phyloP scores from a whole-genome alignment of 1,140 invertebrate species.

The Hyphantria cunea region DNA sequence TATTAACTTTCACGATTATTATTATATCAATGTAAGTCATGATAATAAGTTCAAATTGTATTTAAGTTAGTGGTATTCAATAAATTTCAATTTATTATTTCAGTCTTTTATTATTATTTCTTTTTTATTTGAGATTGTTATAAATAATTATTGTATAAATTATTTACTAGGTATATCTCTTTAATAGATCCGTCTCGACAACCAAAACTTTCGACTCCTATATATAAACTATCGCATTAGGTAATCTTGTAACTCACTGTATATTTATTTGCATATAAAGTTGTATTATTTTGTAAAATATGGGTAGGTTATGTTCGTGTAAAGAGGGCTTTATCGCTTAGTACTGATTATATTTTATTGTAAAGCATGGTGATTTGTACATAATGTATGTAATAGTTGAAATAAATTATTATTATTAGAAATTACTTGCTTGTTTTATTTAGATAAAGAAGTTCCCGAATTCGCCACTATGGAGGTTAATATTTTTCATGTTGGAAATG shows the following conservation, averaged over 20 bases:
- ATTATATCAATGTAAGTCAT: slow-evolving; percentile 2
- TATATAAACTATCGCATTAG: too few species aligned
- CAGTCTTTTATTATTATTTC: too few species aligned
- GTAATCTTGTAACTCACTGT: background rate
- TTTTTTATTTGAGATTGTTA: too few species aligned
- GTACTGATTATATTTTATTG: slow-evolving; percentile 71
- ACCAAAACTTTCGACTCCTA: too few species aligned
- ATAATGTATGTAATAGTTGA: slow-evolving; percentile 70
- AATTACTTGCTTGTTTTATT: slow-evolving; percentile 8
- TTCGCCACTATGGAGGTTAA: too few species aligned
- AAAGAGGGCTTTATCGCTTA: slow-evolving; percentile 26
- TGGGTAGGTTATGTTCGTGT: slow-evolving; percentile 14
- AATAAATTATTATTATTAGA: slow-evolving; percentile 60
- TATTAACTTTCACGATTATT: slow-evolving; percentile 6
- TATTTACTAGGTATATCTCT: too few species aligned
- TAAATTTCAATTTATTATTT: too few species aligned
- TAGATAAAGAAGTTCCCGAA: background rate
- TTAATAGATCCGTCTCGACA: too few species aligned
- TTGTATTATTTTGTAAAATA: slow-evolving; percentile 56
- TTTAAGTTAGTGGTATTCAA: too few species aligned
- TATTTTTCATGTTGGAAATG: too few species aligned
- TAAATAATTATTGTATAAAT: too few species aligned
- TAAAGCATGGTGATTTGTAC: slow-evolving; percentile 65
- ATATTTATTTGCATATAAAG: slow-evolving; percentile 21
- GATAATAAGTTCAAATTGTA: background rate